A percentile compares a stretch with the other conserved stretches of the same genome.
Evolutionary conservation across 92 coral and sea anemone species (phyloP).

Genomic region (Phenganax marumi): DNA sequence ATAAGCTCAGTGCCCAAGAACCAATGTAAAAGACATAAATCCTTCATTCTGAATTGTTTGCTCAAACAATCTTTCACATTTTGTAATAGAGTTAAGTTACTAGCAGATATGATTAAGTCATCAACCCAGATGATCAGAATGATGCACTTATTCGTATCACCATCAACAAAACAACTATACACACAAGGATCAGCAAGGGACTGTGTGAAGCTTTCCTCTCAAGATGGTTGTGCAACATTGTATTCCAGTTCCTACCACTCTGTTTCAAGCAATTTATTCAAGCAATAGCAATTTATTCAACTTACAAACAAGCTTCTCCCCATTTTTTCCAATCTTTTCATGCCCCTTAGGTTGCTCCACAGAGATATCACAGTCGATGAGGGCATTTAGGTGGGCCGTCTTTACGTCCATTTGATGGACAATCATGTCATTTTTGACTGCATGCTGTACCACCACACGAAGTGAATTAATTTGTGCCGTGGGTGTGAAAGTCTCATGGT

Average conservation of each 20-base stretch:
- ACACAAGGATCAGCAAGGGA: slow-evolving; percentile 59
- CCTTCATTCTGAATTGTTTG: slow-evolving; percentile 58
- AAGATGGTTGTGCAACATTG: slow-evolving; percentile 42
- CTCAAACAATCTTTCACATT: slow-evolving; percentile 43
- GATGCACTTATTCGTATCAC: slow-evolving; percentile 10
- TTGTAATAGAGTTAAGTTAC: slow-evolving; percentile 39
- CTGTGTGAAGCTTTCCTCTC: slow-evolving; percentile 39
- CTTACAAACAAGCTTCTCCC: slow-evolving; percentile 43
- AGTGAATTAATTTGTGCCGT: slow-evolving; percentile 49
- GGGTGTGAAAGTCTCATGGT: slow-evolving; percentile 55
- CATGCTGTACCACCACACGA: no score
- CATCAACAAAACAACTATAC: slow-evolving; percentile 31
- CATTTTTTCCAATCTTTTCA: slow-evolving; percentile 24
- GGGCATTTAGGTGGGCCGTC: background rate
- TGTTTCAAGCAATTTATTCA: slow-evolving; percentile 55
- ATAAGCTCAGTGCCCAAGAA: slow-evolving; percentile 48
- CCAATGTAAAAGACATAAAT: slow-evolving; percentile 53
- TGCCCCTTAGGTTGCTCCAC: slow-evolving; percentile 46
- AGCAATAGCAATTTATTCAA: slow-evolving; percentile 45
- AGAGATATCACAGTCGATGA: slow-evolving; percentile 7
- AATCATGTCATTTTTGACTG: no score
- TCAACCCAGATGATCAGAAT: no score
- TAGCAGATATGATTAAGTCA: slow-evolving; percentile 52
- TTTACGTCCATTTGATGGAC: slow-evolving; percentile 34
- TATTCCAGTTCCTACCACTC: slow-evolving; percentile 54